Evolutionary conservation across 2,888 invertebrate genomes (phyloP).

Genomic region (Latheticus oryzae): DNA sequence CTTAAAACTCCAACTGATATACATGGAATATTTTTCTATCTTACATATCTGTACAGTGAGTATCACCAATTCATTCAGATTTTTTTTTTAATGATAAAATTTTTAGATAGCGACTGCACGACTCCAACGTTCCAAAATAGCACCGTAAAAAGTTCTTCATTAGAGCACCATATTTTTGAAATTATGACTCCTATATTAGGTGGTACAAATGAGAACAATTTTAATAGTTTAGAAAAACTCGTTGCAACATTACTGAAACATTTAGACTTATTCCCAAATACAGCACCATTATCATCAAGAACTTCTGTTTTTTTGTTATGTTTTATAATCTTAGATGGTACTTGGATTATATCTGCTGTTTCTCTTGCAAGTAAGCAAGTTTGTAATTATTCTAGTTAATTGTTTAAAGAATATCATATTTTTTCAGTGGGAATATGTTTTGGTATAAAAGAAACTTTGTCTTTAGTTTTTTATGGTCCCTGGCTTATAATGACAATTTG

Average conservation of each 20-base stretch:
- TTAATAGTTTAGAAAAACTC: constrained; percentile 44
- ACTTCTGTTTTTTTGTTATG: constrained; percentile 47
- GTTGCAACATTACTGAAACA: constrained; percentile 44
- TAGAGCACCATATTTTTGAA: too few relatives aligned
- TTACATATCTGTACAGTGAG: constrained; percentile 61
- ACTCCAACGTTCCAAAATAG: too few relatives aligned
- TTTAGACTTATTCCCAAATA: constrained; percentile 45
- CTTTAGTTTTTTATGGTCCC: constrained; percentile 58
- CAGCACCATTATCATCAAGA: constrained; percentile 44
- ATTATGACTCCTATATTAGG: too few relatives aligned
- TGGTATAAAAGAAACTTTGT: constrained; percentile 47
- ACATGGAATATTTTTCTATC: constrained; percentile 51
- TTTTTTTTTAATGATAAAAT: constrained; percentile 8
- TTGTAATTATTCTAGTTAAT: constrained; percentile 9
- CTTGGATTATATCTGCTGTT: constrained; percentile 56
- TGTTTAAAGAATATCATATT: constrained; percentile 5
- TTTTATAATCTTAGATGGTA: constrained; percentile 51
- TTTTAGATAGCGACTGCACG: constrained; percentile 47
- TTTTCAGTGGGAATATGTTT: constrained; percentile 52
- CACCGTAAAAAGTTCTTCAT: too few relatives aligned
- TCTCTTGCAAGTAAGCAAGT: constrained; percentile 51
- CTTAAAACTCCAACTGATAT: constrained; percentile 48
- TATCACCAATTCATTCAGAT: constrained; percentile 19
- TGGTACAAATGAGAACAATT: constrained; percentile 12
- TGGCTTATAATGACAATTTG: constrained; percentile 63